Evolutionary conservation across 2,888 invertebrate genomes (phyloP).

Genomic region (Drosophila birchii): DNA sequence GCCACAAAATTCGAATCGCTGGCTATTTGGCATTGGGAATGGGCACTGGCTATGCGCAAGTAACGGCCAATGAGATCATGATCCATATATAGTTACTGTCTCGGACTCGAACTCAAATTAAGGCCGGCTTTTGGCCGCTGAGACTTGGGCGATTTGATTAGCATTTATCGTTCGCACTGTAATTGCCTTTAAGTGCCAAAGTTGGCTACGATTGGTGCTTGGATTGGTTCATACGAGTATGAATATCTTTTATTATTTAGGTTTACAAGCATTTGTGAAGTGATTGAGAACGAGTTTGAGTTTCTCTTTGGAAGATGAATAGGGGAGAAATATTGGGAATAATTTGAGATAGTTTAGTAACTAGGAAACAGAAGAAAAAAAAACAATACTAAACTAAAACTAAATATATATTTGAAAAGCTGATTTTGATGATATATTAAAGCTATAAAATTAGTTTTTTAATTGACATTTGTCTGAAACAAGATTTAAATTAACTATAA

Average conservation of each 20-base stretch:
- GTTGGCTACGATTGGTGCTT: slow-evolving; percentile 4
- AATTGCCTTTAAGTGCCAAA: slow-evolving; percentile 33
- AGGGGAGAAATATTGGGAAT: background rate
- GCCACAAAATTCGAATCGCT: slow-evolving; percentile 18
- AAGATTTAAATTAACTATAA: background rate
- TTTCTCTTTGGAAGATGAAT: background rate
- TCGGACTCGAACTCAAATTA: slow-evolving; percentile 32
- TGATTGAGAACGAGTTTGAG: background rate
- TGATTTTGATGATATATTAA: background rate
- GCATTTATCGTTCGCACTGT: slow-evolving; percentile 46
- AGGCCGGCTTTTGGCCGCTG: slow-evolving; percentile 40
- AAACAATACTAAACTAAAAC: background rate
- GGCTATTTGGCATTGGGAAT: slow-evolving; percentile 15
- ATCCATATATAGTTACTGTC: slow-evolving; percentile 60
- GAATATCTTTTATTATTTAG: background rate
- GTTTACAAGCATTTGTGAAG: background rate
- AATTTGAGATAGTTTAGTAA: too few relatives aligned
- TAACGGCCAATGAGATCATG: slow-evolving; percentile 64
- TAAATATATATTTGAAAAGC: background rate
- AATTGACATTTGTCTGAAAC: background rate
- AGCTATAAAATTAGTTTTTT: too few relatives aligned
- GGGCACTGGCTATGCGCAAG: slow-evolving; percentile 65
- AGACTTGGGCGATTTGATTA: slow-evolving; percentile 50
- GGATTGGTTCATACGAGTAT: background rate
- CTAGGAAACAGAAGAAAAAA: background rate